phyloP scores from a whole-genome alignment of 2,888 invertebrate genomes.

The Hyles lineata region DNA sequence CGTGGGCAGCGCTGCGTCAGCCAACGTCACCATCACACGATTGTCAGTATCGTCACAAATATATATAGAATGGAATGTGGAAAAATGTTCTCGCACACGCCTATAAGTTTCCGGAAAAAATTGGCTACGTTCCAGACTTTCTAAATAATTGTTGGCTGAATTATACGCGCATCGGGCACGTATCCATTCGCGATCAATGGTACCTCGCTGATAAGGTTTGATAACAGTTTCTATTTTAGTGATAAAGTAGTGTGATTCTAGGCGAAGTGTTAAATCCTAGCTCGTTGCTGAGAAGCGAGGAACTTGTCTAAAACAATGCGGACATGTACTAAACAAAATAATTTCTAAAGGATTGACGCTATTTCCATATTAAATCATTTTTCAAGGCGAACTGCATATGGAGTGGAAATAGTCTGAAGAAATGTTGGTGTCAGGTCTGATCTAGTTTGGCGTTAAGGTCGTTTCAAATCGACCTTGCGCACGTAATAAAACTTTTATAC shows the following conservation, averaged over 20 bases:
- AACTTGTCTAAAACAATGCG: not conserved
- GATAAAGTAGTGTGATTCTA: conserved; percentile 2
- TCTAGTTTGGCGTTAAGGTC: not conserved
- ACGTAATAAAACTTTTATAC: conserved; percentile 2
- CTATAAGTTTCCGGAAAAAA: conserved; percentile 70
- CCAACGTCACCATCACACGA: conserved; percentile 65
- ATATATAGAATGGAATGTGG: conserved; percentile 79
- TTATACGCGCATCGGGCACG: conserved; percentile 7
- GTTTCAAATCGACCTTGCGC: not conserved
- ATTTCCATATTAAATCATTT: not conserved
- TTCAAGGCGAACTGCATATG: not conserved
- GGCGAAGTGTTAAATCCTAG: not conserved
- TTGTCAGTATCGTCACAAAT: conserved; percentile 65
- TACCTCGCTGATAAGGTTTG: conserved; percentile 21
- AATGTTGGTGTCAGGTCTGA: not conserved
- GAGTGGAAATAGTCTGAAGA: not conserved
- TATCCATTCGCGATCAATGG: conserved; percentile 27
- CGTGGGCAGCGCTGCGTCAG: conserved; percentile 70
- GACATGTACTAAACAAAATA: not conserved
- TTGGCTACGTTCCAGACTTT: conserved; percentile 62
- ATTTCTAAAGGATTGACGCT: not conserved
- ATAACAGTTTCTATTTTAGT: conserved; percentile 10
- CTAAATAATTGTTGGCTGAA: conserved; percentile 29
- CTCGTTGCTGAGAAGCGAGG: not conserved
- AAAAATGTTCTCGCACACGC: conserved; percentile 65